Evolutionary conservation across 2,888 invertebrate species (phyloP), one percentile per base, ranked within the genome.

Genomic region (Hipparchia sbordonii): DNA sequence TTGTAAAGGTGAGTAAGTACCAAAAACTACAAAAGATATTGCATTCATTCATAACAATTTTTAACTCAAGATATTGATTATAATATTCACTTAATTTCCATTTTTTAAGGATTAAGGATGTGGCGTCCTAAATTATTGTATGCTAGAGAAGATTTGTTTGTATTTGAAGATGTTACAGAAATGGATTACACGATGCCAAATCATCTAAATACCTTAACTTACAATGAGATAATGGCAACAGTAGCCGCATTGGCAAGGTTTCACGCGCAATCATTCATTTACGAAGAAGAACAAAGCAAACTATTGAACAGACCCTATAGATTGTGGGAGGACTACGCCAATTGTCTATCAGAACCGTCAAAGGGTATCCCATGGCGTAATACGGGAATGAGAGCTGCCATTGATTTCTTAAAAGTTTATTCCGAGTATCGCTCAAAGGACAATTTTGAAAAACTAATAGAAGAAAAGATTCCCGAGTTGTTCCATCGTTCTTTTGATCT

Each of bases 261-360:
- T 79, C 95, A 95, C 79, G 91, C 94, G 1, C 87, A 94, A 52
- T 89, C 93, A 0, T 86, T 88, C 23, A 90, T 94, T 70, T 92
- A 86, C 73, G 95, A 95, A 81, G 88, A 90, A 77, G 88, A 69
- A 62, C 92, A 82, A 82, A 88, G 79, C 77, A 88, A 78, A 76
- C 83, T 82, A 81, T 77, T 89, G 2, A 81, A 81, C 1, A 84
- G 87, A 78, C 82, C 83, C 0, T 92, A 91, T 72, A 85, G 87
- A 69, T 86, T 93, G 73, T 89, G 89, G 87, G 90, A 92, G 70
- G 85, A 91, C 8, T 93, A 84, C 71, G 81, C 82, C 23, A 80
- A 88, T 45, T 85, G 83, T 73, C 82, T 93, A 13, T 79, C 81
- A 67, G 92, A 92, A 78, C 86, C 88, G 5, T 45, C 46, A 2